Evolutionary conservation across 1,140 invertebrate species (phyloP), one percentile per base, ranked within the genome.

Genomic region (Tyrophagus putrescentiae): DNA sequence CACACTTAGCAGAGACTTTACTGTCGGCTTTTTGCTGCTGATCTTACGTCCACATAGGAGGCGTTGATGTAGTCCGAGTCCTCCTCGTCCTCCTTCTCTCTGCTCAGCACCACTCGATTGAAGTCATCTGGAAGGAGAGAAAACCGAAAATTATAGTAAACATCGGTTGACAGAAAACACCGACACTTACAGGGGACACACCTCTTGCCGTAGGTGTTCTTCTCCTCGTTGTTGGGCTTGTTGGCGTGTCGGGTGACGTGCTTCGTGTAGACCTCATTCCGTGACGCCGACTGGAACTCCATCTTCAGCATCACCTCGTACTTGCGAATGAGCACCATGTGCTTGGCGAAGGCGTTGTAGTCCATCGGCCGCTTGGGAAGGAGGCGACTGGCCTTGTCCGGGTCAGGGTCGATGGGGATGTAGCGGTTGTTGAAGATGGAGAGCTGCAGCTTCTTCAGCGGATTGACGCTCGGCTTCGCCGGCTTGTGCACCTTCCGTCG

Each of bases 51-150:
- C 69, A 96, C 87, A 71, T 92, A 94, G 36, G 88, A 94, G 62
- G 92, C 92, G 72, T 97, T 97, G 68, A 96, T 80, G 71, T 96
- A 96, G 77, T 97, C 92, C 3, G 87, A 89, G 71, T 90, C 85
- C 41, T 85, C 80, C 48, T 70, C 67, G 65, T 83, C 80, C 28
- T 82, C 80, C 3, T 68, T 65, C 18, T 68, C 21, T 58, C 83
- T 79, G 27, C 91, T 82, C 71, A 96, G 77, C 64, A 95, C 90
- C 65, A 97, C 89, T 68, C 92, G 80, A 72, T 93, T 94, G 77
- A 93, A 95, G 75, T 96, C 92, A 77, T 93, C 88, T 93, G 77
- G 25, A 78, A 80, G 69, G 34, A 68, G n/a, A n/a, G n/a, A n/a
- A 52, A 52, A 34, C 21, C 53, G 39, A 56, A 34, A 56, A 56